Conservation (phyloP, 1,140 invertebrate species). For the Triops cancriformis region DNA sequence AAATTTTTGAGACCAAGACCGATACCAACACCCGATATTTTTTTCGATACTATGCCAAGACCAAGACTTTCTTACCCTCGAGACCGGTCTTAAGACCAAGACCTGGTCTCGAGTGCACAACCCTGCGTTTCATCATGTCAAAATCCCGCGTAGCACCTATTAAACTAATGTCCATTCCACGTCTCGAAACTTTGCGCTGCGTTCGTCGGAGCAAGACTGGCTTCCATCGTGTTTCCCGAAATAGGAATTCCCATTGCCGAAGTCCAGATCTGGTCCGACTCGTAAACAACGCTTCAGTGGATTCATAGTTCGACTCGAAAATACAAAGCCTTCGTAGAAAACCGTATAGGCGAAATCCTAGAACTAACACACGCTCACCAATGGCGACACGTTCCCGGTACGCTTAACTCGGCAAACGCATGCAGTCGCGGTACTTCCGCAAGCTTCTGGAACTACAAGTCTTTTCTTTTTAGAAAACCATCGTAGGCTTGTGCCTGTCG, state of each 20-base stretch:
- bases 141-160: too few relatives aligned
- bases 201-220: neutral
- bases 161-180: neutral
- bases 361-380: constrained; percentile 28
- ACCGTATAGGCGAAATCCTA: constrained; percentile 40
- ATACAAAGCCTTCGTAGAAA: constrained; percentile 30
- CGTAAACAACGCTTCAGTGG: constrained; percentile 23
- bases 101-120: too few relatives aligned
- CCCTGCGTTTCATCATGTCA: neutral
- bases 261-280: too few relatives aligned
- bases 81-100: too few relatives aligned
- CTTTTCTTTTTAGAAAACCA: too few relatives aligned
- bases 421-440: constrained; percentile 37
- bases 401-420: constrained; percentile 44
- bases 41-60: too few relatives aligned
- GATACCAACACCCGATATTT: too few relatives aligned
- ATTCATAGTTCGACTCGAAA: neutral
- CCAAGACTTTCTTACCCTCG: too few relatives aligned
- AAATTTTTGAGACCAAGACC: too few relatives aligned
- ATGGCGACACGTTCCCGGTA: constrained; percentile 43
- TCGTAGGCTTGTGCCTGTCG: too few relatives aligned
- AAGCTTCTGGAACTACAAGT: neutral
- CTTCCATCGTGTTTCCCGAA: neutral
- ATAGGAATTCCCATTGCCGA: constrained; percentile 20
- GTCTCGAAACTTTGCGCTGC: neutral